Conservation (phyloP, 2,797 vertebrate genomes). For the Fundulus diaphanus region DNA sequence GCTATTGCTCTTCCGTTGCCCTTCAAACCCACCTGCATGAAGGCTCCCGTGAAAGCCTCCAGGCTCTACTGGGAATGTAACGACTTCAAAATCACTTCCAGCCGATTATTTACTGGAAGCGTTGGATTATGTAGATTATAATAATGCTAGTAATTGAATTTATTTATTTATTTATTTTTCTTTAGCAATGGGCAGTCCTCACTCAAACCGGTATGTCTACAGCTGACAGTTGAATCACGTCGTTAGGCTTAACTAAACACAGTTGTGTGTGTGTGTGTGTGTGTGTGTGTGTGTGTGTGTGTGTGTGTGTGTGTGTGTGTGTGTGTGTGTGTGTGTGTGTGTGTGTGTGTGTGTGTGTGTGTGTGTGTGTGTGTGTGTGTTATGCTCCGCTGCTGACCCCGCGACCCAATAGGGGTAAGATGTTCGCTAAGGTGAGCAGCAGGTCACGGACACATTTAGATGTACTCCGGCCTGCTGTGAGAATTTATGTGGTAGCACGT, state of each 20-base stretch:
- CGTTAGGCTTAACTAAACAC: constrained; percentile 77
- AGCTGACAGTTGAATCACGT: constrained; percentile 68
- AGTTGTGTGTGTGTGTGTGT: constrained; percentile 60
- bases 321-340: constrained; percentile 56
- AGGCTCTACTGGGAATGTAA: neutral
- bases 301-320: too few relatives aligned
- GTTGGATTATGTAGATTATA: constrained; percentile 45
- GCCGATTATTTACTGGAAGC: constrained; percentile 22
- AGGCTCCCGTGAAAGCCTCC: constrained; percentile 13
- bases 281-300: constrained; percentile 50
- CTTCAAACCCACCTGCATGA: constrained; percentile 10
- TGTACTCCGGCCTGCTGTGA: constrained; percentile 50
- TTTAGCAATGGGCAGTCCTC: constrained; percentile 63
- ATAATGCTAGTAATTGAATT: constrained; percentile 20
- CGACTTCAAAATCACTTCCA: constrained; percentile 17
- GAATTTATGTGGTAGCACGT: constrained; percentile 35
- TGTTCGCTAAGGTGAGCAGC: constrained; percentile 59
- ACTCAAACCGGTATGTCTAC: constrained; percentile 69
- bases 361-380: too few relatives aligned
- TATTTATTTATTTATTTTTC: constrained; percentile 59
- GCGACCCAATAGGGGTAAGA: constrained; percentile 67
- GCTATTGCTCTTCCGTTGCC: constrained; percentile 24
- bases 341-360: constrained; percentile 56
- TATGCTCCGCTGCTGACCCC: constrained; percentile 72
- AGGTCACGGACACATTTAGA: constrained; percentile 70